phyloP scores from a whole-genome alignment of 2,113 vertebrate species.

The Megalops atlanticus region DNA sequence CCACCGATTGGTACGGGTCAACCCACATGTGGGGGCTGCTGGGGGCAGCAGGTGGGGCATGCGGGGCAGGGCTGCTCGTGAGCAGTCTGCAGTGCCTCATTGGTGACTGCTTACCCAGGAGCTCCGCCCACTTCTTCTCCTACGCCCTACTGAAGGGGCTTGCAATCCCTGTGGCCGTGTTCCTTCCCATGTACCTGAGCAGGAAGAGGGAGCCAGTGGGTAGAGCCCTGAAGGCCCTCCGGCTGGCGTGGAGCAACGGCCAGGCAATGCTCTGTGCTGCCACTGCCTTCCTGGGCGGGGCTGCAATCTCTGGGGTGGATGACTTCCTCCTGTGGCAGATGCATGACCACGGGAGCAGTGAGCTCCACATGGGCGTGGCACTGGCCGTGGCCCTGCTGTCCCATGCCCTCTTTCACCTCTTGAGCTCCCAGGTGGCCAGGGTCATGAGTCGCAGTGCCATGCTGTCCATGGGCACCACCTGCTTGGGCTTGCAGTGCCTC shows the following conservation, averaged over 20 bases:
- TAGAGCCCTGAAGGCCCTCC: conserved; percentile 69
- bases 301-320: conserved; percentile 54
- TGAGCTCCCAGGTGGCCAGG: conserved; percentile 57
- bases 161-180: conserved; percentile 52
- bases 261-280: conserved; percentile 65
- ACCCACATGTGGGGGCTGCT: conserved; percentile 71
- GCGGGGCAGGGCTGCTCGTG: conserved; percentile 65
- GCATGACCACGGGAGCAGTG: conserved; percentile 74
- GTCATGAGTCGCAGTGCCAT: conserved; percentile 60
- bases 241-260: conserved; percentile 66
- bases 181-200: conserved; percentile 70
- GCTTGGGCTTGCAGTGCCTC: conserved; percentile 74
- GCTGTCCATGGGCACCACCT: conserved; percentile 57
- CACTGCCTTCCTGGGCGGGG: conserved; percentile 71
- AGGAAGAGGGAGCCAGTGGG: conserved; percentile 50
- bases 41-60: conserved; percentile 70
- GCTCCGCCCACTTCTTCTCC: conserved; percentile 73
- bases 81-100: conserved; percentile 69
- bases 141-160: conserved; percentile 60
- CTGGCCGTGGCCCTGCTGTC: conserved; percentile 70
- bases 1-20: conserved; percentile 69
- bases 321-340: conserved; percentile 90
- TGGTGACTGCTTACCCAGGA: conserved; percentile 21
- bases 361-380: conserved; percentile 79
- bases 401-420: conserved; percentile 65